These are phyloP conservation scores for Oophaga pumilio DNA, from an alignment of 2,113 vertebrate genomes.

Conservation along the genomic window DNA sequence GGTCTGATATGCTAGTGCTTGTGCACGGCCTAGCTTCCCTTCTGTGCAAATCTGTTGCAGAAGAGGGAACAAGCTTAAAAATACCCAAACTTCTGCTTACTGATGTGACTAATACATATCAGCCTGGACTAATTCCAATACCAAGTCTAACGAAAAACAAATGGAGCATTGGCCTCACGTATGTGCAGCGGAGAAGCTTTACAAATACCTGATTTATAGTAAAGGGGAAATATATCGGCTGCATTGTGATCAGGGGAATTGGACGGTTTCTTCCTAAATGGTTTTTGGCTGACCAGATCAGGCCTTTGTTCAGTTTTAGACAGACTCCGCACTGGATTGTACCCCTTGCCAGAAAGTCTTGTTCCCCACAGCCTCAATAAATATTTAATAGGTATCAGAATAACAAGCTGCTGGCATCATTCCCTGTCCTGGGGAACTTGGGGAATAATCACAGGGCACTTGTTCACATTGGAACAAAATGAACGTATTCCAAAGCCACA, in stretches of 20 bases:
- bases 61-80: neutral
- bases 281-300: neutral
- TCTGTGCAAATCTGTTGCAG: neutral
- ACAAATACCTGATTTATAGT: neutral
- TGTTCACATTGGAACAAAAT: neutral
- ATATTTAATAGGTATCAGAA: constrained; percentile 44
- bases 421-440: neutral
- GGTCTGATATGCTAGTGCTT: no score
- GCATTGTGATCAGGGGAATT: neutral
- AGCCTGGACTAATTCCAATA: no score
- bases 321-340: neutral
- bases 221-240: neutral
- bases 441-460: neutral
- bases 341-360: constrained; percentile 28
- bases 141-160: no score
- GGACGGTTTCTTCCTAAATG: neutral
- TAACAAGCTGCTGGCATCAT: constrained; percentile 30
- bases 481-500: no score
- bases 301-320: constrained; percentile 24
- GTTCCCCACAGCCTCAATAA: constrained; percentile 29
- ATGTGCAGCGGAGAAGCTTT: neutral
- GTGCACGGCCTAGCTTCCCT: no score
- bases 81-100: neutral
- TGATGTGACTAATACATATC: neutral
- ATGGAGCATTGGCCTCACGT: no score